Percentiles rank a stretch among this genome's conserved stretches.
Evolutionary conservation across 2,888 invertebrate species (phyloP).

Genomic region (Netelia virgata): DNA sequence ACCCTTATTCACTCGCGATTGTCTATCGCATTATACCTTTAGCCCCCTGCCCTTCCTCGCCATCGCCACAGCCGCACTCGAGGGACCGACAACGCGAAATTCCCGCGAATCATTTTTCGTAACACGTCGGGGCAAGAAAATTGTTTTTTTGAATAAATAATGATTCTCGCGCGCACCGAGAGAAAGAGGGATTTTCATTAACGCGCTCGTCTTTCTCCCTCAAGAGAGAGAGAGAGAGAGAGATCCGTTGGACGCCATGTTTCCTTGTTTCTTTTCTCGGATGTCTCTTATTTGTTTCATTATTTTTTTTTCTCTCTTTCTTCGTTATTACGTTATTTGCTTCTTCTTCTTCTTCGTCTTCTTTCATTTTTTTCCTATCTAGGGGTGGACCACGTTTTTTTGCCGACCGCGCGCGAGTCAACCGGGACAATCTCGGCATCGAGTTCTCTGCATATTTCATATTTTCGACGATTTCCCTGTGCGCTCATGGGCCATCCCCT

Average conservation of each 20-base stretch:
- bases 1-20: background rate
- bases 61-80: background rate
- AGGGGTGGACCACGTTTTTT: constrained; percentile 30
- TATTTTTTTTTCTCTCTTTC: background rate
- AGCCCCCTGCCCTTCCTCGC: too few relatives aligned
- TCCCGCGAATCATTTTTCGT: constrained; percentile 14
- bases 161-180: constrained; percentile 8
- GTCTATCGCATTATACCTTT: too few relatives aligned
- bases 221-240: too few relatives aligned
- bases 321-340: background rate
- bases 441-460: constrained; percentile 69
- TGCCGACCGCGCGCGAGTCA: constrained; percentile 1
- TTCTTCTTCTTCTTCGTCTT: constrained; percentile 5
- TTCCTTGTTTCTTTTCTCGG: background rate
- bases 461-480: constrained; percentile 53
- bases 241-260: constrained; percentile 7
- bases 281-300: too few relatives aligned
- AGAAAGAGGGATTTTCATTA: constrained; percentile 23
- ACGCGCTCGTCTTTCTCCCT: background rate
- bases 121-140: constrained; percentile 17
- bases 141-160: constrained; percentile 63
- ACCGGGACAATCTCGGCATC: constrained; percentile 55
- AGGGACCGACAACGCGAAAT: background rate
- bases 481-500: constrained; percentile 3
- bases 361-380: constrained; percentile 34